These are phyloP conservation scores for Stenopsyche tienmushanensis DNA, from an alignment of 1,140 invertebrate species.

Conservation along the genomic window DNA sequence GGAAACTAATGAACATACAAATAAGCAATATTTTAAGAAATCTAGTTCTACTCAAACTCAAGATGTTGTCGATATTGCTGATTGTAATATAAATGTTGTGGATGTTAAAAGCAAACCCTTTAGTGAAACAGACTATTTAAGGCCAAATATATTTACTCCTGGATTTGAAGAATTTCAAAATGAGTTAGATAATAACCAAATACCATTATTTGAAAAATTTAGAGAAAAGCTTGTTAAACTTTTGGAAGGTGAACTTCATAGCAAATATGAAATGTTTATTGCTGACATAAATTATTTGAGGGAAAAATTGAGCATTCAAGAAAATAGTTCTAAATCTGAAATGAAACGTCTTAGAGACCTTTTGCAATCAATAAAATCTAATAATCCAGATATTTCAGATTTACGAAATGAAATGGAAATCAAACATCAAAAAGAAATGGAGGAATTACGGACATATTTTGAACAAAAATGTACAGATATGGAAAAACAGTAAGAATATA, in stretches of 20 bases:
- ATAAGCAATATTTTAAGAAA: neutral
- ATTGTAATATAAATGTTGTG: neutral
- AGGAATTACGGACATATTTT: conserved; percentile 74
- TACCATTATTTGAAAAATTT: conserved; percentile 15
- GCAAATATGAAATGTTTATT: conserved; percentile 41
- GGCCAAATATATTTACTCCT: conserved; percentile 10
- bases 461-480: conserved; percentile 75
- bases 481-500: conserved; percentile 66
- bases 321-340: conserved; percentile 51
- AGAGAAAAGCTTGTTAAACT: conserved; percentile 20
- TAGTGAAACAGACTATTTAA: conserved; percentile 17
- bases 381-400: conserved; percentile 54
- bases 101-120: neutral
- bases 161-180: conserved; percentile 19
- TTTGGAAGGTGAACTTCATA: conserved; percentile 32
- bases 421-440: conserved; percentile 72
- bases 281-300: conserved; percentile 31
- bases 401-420: conserved; percentile 59
- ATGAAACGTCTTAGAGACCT: conserved; percentile 51
- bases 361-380: conserved; percentile 53
- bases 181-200: conserved; percentile 21
- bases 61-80: neutral
- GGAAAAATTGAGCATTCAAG: conserved; percentile 44
- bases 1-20: neutral
- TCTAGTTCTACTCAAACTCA: conserved; percentile 14